Conservation (phyloP, 2,113 vertebrate genomes). For the Labrus mixtus region DNA sequence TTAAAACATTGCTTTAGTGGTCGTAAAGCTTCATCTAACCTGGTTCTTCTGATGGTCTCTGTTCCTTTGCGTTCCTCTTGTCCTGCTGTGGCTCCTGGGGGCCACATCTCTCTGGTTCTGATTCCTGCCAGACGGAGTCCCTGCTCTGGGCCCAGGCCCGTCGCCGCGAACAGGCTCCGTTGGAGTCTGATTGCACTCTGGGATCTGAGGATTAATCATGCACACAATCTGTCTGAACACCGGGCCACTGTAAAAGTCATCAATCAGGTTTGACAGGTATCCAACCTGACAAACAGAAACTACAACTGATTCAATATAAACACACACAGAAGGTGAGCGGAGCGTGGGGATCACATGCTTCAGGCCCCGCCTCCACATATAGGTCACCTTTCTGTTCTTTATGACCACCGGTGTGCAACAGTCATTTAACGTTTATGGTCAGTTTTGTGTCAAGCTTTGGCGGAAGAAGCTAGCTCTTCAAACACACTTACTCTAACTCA, state of each 20-base stretch:
- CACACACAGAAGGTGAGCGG: background rate
- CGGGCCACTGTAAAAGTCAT: constrained; percentile 1
- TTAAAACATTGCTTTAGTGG: background rate
- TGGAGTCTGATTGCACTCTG: constrained; percentile 11
- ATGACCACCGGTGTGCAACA: background rate
- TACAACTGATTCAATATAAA: constrained; percentile 13
- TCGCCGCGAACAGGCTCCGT: constrained; percentile 53
- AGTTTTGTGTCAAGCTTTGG: no score
- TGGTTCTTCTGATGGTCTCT: constrained; percentile 72
- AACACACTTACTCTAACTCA: no score
- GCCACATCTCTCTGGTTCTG: constrained; percentile 9
- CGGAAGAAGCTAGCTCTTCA: no score
- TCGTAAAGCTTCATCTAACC: constrained; percentile 68
- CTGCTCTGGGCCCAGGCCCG: constrained; percentile 93
- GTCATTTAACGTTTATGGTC: no score
- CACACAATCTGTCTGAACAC: background rate
- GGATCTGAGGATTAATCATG: constrained; percentile 46
- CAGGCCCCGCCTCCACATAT: background rate
- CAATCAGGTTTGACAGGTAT: constrained; percentile 31
- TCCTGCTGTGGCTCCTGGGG: constrained; percentile 78
- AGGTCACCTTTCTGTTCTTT: background rate
- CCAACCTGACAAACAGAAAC: constrained; percentile 35
- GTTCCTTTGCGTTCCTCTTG: constrained; percentile 45
- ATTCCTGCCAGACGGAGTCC: constrained; percentile 87
- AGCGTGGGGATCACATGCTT: background rate